Conservation (phyloP, 2,797 vertebrate species). For the Karalla daura region DNA sequence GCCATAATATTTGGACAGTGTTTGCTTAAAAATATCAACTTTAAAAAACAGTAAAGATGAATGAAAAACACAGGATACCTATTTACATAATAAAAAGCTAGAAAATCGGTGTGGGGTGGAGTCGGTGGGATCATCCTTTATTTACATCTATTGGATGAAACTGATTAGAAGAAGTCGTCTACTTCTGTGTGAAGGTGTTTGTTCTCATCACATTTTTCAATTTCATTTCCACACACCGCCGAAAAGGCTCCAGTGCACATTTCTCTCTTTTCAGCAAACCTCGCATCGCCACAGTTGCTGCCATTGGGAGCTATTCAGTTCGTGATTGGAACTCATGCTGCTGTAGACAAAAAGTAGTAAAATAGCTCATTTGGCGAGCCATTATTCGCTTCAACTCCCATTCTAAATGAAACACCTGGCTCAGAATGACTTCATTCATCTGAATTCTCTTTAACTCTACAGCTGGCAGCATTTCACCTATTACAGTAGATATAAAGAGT, state of each 20-base stretch:
- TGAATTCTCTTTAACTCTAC: constrained; percentile 51
- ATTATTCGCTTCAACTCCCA: constrained; percentile 55
- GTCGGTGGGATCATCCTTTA: constrained; percentile 4
- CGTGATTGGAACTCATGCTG: constrained; percentile 60
- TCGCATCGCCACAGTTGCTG: constrained; percentile 34
- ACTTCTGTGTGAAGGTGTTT: constrained; percentile 17
- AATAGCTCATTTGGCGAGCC: constrained; percentile 63
- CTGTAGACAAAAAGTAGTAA: constrained; percentile 67
- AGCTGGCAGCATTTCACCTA: constrained; percentile 55
- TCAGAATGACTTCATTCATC: constrained; percentile 66
- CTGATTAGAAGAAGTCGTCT: constrained; percentile 24
- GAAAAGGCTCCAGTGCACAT: constrained; percentile 25
- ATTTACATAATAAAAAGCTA: not conserved
- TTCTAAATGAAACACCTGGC: constrained; percentile 71
- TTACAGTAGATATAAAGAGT: constrained; percentile 34
- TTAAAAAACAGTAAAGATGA: not conserved
- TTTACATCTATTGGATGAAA: constrained; percentile 29
- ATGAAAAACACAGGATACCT: not conserved
- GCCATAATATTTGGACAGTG: not conserved
- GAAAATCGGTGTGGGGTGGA: not conserved
- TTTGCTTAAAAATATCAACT: constrained; percentile 1
- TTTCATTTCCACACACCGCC: constrained; percentile 38
- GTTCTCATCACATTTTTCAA: constrained; percentile 30
- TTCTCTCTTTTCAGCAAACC: constrained; percentile 40
- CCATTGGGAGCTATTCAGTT: constrained; percentile 58